phyloP scores from a whole-genome alignment of 53 echinoderm and acorn worm genomes.

The Mesocentrotus franciscanus region DNA sequence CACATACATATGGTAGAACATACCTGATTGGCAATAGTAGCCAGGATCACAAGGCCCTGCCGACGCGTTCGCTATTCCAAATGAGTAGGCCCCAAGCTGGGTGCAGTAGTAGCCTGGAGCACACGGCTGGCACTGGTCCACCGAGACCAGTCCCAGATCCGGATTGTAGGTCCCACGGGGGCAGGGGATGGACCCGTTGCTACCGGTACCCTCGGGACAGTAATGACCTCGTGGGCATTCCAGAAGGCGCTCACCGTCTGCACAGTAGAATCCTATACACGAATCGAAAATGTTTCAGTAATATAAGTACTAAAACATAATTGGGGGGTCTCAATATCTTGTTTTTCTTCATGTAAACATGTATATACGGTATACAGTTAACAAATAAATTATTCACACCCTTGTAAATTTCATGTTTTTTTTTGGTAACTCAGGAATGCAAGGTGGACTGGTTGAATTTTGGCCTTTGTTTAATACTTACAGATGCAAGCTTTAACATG shows the following conservation, averaged over 20 bases:
- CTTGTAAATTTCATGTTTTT: too few relatives aligned
- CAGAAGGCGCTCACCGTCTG: constrained; percentile 90
- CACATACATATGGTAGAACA: constrained; percentile 3
- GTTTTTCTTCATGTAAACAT: too few relatives aligned
- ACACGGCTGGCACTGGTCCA: constrained; percentile 87
- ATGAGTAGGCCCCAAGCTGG: constrained; percentile 69
- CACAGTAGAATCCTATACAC: constrained; percentile 89
- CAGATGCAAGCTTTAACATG: too few relatives aligned
- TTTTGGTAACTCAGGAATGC: too few relatives aligned
- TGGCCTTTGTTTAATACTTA: too few relatives aligned
- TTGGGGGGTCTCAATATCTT: too few relatives aligned
- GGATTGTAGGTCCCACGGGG: constrained; percentile 95
- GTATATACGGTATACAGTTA: too few relatives aligned
- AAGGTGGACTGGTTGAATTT: too few relatives aligned
- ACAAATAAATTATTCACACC: too few relatives aligned
- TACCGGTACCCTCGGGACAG: constrained; percentile 90
- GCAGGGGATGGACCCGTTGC: constrained; percentile 95
- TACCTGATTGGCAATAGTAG: constrained; percentile 91
- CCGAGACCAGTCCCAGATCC: constrained; percentile 86
- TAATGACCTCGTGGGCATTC: constrained; percentile 93
- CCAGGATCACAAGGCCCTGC: constrained; percentile 95
- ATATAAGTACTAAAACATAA: too few relatives aligned
- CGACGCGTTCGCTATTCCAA: constrained; percentile 70
- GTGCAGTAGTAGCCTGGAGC: constrained; percentile 80
- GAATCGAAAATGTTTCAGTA: background rate